Evolutionary conservation across 2,888 invertebrate species (phyloP).

Genomic region (Nasonia oneida): DNA sequence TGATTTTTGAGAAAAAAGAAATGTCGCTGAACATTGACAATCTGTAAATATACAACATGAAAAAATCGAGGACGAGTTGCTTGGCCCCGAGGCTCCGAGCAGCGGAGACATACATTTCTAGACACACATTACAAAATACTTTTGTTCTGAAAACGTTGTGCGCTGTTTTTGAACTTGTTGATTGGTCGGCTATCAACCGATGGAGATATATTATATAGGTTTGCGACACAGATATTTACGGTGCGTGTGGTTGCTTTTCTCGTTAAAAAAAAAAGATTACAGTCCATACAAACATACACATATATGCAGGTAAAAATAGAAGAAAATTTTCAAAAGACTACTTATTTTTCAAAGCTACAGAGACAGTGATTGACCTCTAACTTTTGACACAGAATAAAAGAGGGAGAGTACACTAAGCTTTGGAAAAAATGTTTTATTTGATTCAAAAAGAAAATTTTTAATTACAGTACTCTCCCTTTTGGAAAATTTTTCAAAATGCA

Average conservation of each 20-base stretch:
- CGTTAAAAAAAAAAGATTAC: conserved; percentile 18
- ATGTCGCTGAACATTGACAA: conserved; percentile 38
- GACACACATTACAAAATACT: conserved; percentile 51
- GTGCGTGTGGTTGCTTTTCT: conserved; percentile 11
- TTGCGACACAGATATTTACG: conserved; percentile 33
- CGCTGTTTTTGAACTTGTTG: conserved; percentile 39
- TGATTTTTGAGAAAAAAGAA: conserved; percentile 42
- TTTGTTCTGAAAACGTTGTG: conserved; percentile 20
- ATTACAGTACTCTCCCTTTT: too few species aligned
- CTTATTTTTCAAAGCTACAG: not conserved
- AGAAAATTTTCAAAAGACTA: conserved; percentile 8
- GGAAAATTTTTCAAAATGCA: not conserved
- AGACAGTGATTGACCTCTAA: conserved; percentile 27
- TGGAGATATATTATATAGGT: conserved; percentile 25
- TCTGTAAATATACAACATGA: conserved; percentile 36
- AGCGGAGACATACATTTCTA: conserved; percentile 42
- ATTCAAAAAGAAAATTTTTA: too few species aligned
- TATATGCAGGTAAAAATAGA: conserved; percentile 41
- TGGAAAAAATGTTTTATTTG: too few species aligned
- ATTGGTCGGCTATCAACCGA: conserved; percentile 26
- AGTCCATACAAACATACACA: conserved; percentile 31
- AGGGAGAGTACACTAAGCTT: not conserved
- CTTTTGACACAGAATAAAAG: not conserved
- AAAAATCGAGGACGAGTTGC: conserved; percentile 29
- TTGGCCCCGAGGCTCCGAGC: conserved; percentile 39